Conservation (phyloP, 2,113 vertebrate genomes). For the Festucalex cinctus region DNA sequence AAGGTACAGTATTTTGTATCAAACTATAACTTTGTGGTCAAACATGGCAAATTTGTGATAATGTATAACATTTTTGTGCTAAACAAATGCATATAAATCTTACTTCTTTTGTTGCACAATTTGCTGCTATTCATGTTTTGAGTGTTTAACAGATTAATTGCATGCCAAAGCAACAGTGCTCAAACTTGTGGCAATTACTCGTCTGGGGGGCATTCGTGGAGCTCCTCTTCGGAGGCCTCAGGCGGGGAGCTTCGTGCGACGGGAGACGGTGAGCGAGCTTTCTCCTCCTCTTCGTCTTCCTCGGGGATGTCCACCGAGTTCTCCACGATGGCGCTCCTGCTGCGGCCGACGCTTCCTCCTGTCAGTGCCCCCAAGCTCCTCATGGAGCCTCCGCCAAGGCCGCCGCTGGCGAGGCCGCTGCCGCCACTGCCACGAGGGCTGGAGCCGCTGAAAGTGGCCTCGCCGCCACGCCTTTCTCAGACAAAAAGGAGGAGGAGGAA, state of each 20-base stretch:
- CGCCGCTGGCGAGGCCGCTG: fast-evolving
- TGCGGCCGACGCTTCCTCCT: conserved; percentile 21
- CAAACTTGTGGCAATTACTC: conserved; percentile 20
- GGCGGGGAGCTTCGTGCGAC: background rate
- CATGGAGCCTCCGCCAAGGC: conserved; percentile 3
- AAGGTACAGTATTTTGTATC: too few species aligned
- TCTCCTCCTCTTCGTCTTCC: conserved; percentile 18
- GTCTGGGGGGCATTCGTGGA: conserved; percentile 8
- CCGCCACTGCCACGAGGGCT: conserved; percentile 28
- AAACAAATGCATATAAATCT: background rate
- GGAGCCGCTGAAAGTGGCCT: conserved; percentile 22
- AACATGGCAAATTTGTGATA: too few species aligned
- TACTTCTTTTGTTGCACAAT: background rate
- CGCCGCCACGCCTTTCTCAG: conserved; percentile 51
- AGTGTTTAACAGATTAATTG: background rate
- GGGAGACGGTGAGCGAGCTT: conserved; percentile 34
- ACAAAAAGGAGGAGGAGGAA: conserved; percentile 30
- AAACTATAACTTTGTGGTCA: background rate
- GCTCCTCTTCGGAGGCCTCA: conserved; percentile 11
- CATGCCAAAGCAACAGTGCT: background rate
- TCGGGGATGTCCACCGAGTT: conserved; percentile 43
- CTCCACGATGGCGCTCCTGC: conserved; percentile 43
- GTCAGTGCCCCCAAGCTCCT: conserved; percentile 32
- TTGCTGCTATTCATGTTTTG: background rate
- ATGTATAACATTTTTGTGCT: too few species aligned